Conservation (phyloP, 2,888 invertebrate species). For the Drosophila pseudotakahashii region DNA sequence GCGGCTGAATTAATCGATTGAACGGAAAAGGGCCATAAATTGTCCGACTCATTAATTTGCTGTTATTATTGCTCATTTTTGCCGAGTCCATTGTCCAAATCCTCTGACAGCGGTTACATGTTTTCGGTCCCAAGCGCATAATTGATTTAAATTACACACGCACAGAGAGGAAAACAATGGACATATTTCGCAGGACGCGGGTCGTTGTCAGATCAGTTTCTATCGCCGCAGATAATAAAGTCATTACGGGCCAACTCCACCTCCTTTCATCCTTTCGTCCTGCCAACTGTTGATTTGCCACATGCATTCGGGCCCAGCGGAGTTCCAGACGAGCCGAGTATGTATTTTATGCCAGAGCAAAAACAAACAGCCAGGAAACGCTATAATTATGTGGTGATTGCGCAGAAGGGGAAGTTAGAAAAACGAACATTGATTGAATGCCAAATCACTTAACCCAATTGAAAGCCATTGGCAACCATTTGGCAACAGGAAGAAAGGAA, state of each 20-base stretch:
- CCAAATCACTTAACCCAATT: constrained; percentile 78
- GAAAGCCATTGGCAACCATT: constrained; percentile 67
- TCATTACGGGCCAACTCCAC: constrained; percentile 47
- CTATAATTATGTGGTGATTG: constrained; percentile 59
- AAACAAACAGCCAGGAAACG: constrained; percentile 53
- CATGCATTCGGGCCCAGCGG: constrained; percentile 26
- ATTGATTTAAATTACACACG: constrained; percentile 68
- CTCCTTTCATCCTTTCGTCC: constrained; percentile 8
- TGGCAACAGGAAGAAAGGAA: constrained; percentile 51
- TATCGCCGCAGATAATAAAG: constrained; percentile 67
- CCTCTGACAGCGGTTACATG: constrained; percentile 37
- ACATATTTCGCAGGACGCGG: constrained; percentile 43
- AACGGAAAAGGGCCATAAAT: constrained; percentile 16
- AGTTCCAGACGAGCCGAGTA: constrained; percentile 40
- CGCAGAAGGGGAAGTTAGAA: constrained; percentile 25
- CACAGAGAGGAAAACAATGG: constrained; percentile 27
- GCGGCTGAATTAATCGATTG: neutral
- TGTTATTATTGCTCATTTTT: constrained; percentile 20
- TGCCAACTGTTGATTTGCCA: constrained; percentile 62
- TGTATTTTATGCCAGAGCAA: constrained; percentile 54
- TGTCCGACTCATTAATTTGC: constrained; percentile 21
- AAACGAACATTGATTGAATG: constrained; percentile 63
- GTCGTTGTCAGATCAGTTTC: constrained; percentile 32
- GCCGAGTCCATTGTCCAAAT: constrained; percentile 14
- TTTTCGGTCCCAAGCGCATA: constrained; percentile 53